Conservation (phyloP, 2,888 invertebrate genomes). For the Antheraea yamamai region DNA sequence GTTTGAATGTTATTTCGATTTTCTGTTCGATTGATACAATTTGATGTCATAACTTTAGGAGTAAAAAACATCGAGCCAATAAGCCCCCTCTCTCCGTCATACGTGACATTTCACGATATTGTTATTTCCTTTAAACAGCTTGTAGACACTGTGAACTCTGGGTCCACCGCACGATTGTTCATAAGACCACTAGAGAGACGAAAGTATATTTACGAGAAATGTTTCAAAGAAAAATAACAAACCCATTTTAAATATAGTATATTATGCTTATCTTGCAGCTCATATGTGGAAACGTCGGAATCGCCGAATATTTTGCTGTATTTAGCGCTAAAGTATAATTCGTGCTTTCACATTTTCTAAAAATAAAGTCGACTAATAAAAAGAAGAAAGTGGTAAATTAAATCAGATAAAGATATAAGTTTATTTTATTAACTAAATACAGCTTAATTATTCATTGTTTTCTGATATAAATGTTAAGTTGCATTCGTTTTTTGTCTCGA, state of each 20-base stretch:
- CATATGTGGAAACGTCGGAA: background rate
- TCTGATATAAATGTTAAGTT: background rate
- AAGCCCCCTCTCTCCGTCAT: constrained; percentile 1
- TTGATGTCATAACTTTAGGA: background rate
- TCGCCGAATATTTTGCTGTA: background rate
- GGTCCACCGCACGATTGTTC: background rate
- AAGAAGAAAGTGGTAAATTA: background rate
- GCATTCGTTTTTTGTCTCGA: background rate
- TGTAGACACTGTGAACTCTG: constrained; percentile 1
- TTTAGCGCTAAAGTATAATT: background rate
- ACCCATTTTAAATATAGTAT: background rate
- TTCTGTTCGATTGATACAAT: background rate
- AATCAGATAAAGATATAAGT: background rate
- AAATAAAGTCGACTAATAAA: background rate
- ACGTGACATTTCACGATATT: constrained; percentile 12
- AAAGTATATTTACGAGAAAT: background rate
- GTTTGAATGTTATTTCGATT: background rate
- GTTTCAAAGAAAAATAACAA: background rate
- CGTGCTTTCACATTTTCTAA: background rate
- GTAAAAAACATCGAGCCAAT: background rate
- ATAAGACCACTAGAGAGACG: background rate
- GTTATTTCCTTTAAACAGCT: constrained; percentile 8
- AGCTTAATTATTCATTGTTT: background rate
- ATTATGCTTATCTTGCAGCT: background rate
- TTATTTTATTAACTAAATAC: background rate